Conservation (phyloP, 2,888 invertebrate species). For the Drosophila ezoana region DNA sequence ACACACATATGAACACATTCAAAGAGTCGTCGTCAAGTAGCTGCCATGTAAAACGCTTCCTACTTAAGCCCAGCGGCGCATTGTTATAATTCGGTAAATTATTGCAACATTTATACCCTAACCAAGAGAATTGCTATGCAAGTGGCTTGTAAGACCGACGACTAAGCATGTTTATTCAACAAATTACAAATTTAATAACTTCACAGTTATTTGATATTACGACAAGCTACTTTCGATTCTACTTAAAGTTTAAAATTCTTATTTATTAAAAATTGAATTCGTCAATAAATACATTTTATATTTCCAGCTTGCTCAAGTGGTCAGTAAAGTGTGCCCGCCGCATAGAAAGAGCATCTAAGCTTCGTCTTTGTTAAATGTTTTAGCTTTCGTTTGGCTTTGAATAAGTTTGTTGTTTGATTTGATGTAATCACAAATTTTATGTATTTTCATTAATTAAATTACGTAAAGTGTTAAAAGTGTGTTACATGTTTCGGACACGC, state of each 20-base stretch:
- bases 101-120: slow-evolving; percentile 54
- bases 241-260: not conserved
- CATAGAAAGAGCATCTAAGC: slow-evolving; percentile 35
- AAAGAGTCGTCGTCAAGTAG: slow-evolving; percentile 63
- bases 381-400: slow-evolving; percentile 31
- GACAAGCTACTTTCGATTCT: no score
- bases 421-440: slow-evolving; percentile 60
- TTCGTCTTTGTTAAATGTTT: slow-evolving; percentile 20
- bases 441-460: slow-evolving; percentile 71
- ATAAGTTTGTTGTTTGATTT: slow-evolving; percentile 43
- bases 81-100: slow-evolving; percentile 67
- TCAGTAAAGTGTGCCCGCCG: no score
- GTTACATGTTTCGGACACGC: slow-evolving; percentile 64
- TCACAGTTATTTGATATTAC: no score
- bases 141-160: slow-evolving; percentile 10
- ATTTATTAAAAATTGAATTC: not conserved
- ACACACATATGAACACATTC: slow-evolving; percentile 23
- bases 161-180: not conserved
- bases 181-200: not conserved
- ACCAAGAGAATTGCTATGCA: slow-evolving; percentile 32
- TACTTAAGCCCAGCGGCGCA: slow-evolving; percentile 62
- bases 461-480: slow-evolving; percentile 63
- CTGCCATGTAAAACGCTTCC: slow-evolving; percentile 71
- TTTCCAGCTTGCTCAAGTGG: not conserved
- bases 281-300: not conserved